phyloP scores from a whole-genome alignment of 2,113 vertebrate genomes.

The Mixornis gularis region DNA sequence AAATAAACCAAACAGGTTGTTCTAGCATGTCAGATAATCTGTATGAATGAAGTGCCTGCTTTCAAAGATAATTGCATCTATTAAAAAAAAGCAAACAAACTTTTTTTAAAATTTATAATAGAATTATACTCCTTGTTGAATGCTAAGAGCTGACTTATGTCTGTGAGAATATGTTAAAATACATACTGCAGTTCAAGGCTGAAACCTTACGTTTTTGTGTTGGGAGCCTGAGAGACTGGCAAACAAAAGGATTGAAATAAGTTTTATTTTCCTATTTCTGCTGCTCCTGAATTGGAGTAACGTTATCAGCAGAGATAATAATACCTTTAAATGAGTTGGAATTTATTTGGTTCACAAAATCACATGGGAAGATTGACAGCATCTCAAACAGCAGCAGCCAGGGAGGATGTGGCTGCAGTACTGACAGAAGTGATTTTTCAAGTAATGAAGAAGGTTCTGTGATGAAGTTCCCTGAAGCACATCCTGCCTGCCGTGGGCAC shows the following conservation, averaged over 20 bases:
- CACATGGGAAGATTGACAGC: constrained; percentile 62
- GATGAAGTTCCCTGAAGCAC: constrained; percentile 69
- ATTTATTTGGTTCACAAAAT: constrained; percentile 66
- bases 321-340: constrained; percentile 52
- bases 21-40: neutral
- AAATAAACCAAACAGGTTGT: neutral
- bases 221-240: neutral
- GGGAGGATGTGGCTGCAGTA: constrained; percentile 54
- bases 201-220: neutral
- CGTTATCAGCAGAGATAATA: constrained; percentile 58
- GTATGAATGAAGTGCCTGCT: neutral
- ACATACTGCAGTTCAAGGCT: neutral
- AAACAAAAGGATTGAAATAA: constrained; percentile 42
- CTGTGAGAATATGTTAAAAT: neutral
- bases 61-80: neutral
- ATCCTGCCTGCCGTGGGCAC: constrained; percentile 39
- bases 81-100: neutral
- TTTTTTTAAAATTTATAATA: neutral
- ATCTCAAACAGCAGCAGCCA: constrained; percentile 62
- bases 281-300: neutral
- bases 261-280: constrained; percentile 50
- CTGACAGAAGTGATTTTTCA: constrained; percentile 67
- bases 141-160: neutral
- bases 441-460: constrained; percentile 67
- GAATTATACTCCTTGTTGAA: neutral